phyloP scores from a whole-genome alignment of 2,113 vertebrate genomes.

The Lepisosteus oculatus region DNA sequence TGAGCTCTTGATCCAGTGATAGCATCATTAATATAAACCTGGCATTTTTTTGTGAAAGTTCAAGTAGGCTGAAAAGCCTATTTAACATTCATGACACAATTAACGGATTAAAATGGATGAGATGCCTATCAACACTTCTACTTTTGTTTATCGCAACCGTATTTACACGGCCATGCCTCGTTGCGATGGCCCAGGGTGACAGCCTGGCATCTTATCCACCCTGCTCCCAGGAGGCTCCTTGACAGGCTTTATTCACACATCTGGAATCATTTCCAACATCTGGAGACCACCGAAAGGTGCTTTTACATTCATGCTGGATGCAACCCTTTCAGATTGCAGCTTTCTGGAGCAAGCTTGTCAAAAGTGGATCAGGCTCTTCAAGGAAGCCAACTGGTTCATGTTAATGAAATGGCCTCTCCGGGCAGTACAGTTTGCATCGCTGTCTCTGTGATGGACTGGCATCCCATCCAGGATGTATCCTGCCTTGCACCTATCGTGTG shows the following conservation, averaged over 20 bases:
- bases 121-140: not conserved
- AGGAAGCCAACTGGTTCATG: not conserved
- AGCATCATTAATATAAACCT: slow-evolving; percentile 11
- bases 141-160: not conserved
- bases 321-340: too few species aligned
- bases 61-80: slow-evolving; percentile 12
- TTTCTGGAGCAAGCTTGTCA: too few species aligned
- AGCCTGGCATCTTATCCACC: not conserved
- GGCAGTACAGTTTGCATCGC: too few species aligned
- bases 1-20: slow-evolving; percentile 4
- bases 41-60: slow-evolving; percentile 12
- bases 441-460: too few species aligned
- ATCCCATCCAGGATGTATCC: too few species aligned
- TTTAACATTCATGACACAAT: slow-evolving; percentile 20
- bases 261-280: too few species aligned
- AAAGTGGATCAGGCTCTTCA: too few species aligned
- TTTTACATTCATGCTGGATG: too few species aligned
- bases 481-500: too few species aligned
- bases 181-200: not conserved
- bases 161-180: not conserved
- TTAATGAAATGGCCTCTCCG: not conserved
- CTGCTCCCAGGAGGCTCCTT: not conserved
- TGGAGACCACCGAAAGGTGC: too few species aligned
- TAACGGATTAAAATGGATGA: slow-evolving; percentile 10
- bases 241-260: not conserved